Evolutionary conservation across 2,113 vertebrate species (phyloP), one percentile per base, ranked within the genome.

Genomic region (Chaenogobius annularis): DNA sequence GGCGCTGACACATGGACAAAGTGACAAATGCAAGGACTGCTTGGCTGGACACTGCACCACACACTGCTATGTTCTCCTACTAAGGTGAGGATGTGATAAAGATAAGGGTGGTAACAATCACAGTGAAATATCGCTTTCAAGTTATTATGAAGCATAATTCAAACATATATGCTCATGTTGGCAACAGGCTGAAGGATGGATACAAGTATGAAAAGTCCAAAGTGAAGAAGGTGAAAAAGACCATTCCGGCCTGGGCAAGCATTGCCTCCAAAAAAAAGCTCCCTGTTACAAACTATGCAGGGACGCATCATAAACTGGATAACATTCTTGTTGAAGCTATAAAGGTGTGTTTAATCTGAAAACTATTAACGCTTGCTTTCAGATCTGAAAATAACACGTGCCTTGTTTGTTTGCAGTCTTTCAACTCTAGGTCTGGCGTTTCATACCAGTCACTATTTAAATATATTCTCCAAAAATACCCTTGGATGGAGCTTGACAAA

Each of bases 211-310:
- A 95, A 86, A 98, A 97, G 86, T 92, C 94, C 83, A 99, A 97
- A 90, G 93, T 91, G 82, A 99, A 97, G 93, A 99, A 98, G 82
- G 94, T 98, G 91, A 99, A 96, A 81, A 94, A 95, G 92, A 97
- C 95, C 35, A 98, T 99, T 85, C 98, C 98, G 37, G 93, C 95
- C 0, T 99, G 98, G 98, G 98, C 97, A 8, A 97, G 96, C 1
- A 92, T 99, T 72, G 91, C 95, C 17, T 92, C 94, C 74, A 95
- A 92, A 90, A 97, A 96, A 90, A 93, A 96, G 13, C 93, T 95
- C 17, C 92, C 94, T 1, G 94, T 96, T 6, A 92, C 96, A 89
- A 97, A 94, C 88, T 93, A 93, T 86, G 93, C 96, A 74, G 93
- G 95, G 58, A 95, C 93, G n/a, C 95, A 96, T 54, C 93, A 96